Evolutionary conservation across 2,888 invertebrate species (phyloP).

Genomic region (Trachelus troglodyta): DNA sequence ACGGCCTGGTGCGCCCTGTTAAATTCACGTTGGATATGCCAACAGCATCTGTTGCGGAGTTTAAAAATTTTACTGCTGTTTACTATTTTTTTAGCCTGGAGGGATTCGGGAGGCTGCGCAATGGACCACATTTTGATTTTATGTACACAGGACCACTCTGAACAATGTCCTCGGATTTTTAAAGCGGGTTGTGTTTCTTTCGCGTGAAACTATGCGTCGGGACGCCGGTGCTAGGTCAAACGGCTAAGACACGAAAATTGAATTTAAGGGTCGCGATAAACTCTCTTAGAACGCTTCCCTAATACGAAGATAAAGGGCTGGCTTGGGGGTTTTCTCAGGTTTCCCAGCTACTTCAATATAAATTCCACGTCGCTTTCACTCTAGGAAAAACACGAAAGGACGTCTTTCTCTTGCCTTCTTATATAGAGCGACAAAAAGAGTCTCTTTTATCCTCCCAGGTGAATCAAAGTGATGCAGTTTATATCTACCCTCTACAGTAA

Average conservation of each 20-base stretch:
- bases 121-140: not conserved
- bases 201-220: not conserved
- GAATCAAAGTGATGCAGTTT: not conserved
- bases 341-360: not conserved
- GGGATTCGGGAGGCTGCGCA: not conserved
- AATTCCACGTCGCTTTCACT: not conserved
- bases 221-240: not conserved
- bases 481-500: not conserved
- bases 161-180: not conserved
- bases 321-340: not conserved
- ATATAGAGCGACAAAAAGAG: not conserved
- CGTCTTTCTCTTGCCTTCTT: not conserved
- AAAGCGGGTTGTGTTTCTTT: not conserved
- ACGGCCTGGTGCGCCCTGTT: not conserved
- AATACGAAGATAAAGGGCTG: constrained; percentile 41
- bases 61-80: constrained; percentile 29
- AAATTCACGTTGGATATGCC: constrained; percentile 8
- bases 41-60: constrained; percentile 34
- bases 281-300: constrained; percentile 44
- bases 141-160: not conserved
- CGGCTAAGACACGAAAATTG: constrained; percentile 34
- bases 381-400: not conserved
- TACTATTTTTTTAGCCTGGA: constrained; percentile 26
- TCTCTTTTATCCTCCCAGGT: not conserved
- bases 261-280: constrained; percentile 41